Base-by-base conservation (phyloP, 2,888 invertebrate species). In the Morinoia aosen region DNA sequence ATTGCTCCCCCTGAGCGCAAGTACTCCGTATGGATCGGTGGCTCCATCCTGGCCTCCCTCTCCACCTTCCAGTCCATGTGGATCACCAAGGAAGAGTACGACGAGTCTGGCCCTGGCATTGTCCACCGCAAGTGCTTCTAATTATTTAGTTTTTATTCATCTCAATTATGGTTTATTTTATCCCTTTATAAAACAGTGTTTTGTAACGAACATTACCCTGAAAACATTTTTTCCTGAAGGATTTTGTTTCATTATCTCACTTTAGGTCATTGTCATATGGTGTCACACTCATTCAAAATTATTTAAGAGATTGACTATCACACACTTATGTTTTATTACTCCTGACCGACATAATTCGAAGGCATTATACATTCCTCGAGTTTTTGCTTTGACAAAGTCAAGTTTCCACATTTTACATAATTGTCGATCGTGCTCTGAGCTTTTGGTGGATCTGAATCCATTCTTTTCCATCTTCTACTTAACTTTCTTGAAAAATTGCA, bases 1-100 rank as follows among this genome's bases (percentile, higher is more conserved):
- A 99, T 98, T 97, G 98, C 98, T 88, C 95, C 95, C 25, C 95
- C 95, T 33, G 95, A 95, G 64, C 95, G 97, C 56, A 96, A 97
- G 96, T 97, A 97, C 96, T 97, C 97, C 33, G 97, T 97, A n/a
- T 97, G 97, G 97, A 96, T 97, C 88, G 97, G 97, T 19, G 97
- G 97, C 8, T 97, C 97, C 96, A 97, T 97, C 96, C 97, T 97
- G 25, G 96, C 97, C 5, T 96, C 96, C 14, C 95, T 97, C 33
- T 96, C 97, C 57, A 96, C 97, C 12, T 97, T 97, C 91, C 95
- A 96, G 56, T 95, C 96, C 58, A 96, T 97, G 61, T 97, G 48
- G 48, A 48, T 48, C 48, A 96, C 95, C 88, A 95, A 95, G 95
- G 93, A 95, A 93, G 91, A 93, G 90, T 93, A 95, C 61, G 58